Evolutionary conservation across 2,797 vertebrate genomes (phyloP).

Genomic region (Squalus acanthias): DNA sequence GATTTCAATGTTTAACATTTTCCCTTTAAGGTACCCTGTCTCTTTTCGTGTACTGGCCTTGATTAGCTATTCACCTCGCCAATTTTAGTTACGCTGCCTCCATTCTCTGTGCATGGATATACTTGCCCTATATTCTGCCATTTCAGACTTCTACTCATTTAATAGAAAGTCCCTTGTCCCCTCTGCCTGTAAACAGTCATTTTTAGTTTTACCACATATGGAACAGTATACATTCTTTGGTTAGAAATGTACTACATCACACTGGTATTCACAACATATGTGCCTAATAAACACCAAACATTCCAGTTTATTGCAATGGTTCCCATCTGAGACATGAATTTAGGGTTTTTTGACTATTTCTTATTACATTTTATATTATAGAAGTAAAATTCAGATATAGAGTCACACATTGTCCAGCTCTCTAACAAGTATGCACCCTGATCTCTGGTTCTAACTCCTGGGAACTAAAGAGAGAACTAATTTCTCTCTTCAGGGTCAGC

Average conservation of each 20-base stretch:
- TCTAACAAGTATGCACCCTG: no score
- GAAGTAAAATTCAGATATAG: no score
- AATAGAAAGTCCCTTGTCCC: background rate
- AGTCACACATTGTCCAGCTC: no score
- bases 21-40: background rate
- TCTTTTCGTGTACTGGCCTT: background rate
- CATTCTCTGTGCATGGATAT: background rate
- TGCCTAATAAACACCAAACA: background rate
- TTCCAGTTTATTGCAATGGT: no score
- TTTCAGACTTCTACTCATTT: background rate
- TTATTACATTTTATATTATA: no score
- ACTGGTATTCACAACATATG: background rate
- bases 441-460: no score
- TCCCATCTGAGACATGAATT: no score
- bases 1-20: background rate
- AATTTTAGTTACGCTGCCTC: no score
- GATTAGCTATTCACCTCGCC: background rate
- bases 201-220: background rate
- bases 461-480: no score
- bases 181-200: background rate
- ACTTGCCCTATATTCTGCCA: background rate
- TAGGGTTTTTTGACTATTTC: no score
- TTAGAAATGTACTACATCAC: background rate
- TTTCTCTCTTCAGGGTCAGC: no score
- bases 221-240: background rate